Evolutionary conservation across 2,888 invertebrate genomes (phyloP), one percentile per base, ranked within the genome.

Genomic region (Platerodrilus igneus): DNA sequence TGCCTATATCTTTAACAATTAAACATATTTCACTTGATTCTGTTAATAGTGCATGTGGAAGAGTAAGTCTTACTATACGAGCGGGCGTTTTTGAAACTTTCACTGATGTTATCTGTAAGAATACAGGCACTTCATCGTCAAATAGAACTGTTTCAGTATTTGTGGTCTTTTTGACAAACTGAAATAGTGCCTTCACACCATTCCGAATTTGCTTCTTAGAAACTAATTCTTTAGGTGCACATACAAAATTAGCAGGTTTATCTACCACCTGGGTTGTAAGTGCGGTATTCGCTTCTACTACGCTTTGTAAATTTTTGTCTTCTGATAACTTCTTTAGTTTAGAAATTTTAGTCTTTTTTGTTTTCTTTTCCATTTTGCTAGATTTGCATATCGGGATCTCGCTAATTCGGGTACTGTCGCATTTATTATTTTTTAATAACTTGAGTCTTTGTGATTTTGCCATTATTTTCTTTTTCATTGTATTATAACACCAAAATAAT

Each of bases 1-100:
- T 73, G 3, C 83, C 83, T 25, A 87, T 63, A 62, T 92, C 91
- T 4, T 81, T 76, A 18, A 88, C 87, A 58, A 92, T 79, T 8
- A 91, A 64, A 45, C 86, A 86, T 13, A 89, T 74, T 52, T 87
- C 87, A 42, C 81, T 78, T 2, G 76, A 74, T 2, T 76, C 71
- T 18, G 76, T 71, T n/a, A 79, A 65, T 23, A 86, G 63, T 2
- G 78, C 72, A 59, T 86, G 74, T 29, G 80, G 78, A 5, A 81
- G 53, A 7, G 60, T 56, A 77, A 85, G 67, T 63, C 78, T 76
- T 3, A 81, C 65, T 49, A 79, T 75, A 37, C 78, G 75, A 37
- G 68, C 72, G 2, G 76, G 70, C 18, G 68, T 69, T 47, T 73
- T 75, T 16, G 83, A 77, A 35, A 86, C 76, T 69, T 81, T 84